Conservation (phyloP, 53 echinoderm and acorn worm species). For the Crossaster papposus region DNA sequence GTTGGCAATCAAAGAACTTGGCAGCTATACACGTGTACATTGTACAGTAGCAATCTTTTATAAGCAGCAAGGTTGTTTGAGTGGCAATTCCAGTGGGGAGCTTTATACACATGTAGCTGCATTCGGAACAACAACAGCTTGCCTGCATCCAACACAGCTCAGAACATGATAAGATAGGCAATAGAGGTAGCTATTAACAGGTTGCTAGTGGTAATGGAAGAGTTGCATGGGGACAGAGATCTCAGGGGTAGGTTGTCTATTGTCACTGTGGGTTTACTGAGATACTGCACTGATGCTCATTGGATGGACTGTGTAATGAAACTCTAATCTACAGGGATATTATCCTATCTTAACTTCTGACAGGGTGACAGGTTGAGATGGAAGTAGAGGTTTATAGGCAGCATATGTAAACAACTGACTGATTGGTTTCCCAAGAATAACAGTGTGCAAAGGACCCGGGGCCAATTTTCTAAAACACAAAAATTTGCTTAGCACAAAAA, state of each 20-base stretch:
- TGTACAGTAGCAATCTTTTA: background rate
- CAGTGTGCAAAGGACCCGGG: too few relatives aligned
- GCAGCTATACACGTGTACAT: too few relatives aligned
- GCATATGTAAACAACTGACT: too few relatives aligned
- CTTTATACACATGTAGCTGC: constrained; percentile 4
- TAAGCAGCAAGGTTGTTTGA: background rate
- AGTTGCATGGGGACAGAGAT: background rate
- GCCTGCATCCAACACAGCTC: background rate
- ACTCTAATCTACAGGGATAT: background rate
- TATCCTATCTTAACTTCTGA: too few relatives aligned
- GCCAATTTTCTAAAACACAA: too few relatives aligned
- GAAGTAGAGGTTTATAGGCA: too few relatives aligned
- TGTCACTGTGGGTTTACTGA: background rate
- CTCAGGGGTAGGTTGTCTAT: background rate
- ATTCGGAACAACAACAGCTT: background rate
- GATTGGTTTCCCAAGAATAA: too few relatives aligned
- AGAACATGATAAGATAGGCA: background rate
- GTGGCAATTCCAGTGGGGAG: background rate
- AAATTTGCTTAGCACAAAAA: too few relatives aligned
- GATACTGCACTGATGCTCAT: background rate
- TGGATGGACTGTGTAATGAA: background rate
- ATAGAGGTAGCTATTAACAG: background rate
- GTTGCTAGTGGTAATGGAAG: background rate
- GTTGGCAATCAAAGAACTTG: constrained; percentile 4
- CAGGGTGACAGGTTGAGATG: too few relatives aligned